A percentile compares a stretch with the other conserved stretches of the same genome.
Conservation (phyloP, 1,140 invertebrate genomes). For the Homarus americanus region DNA sequence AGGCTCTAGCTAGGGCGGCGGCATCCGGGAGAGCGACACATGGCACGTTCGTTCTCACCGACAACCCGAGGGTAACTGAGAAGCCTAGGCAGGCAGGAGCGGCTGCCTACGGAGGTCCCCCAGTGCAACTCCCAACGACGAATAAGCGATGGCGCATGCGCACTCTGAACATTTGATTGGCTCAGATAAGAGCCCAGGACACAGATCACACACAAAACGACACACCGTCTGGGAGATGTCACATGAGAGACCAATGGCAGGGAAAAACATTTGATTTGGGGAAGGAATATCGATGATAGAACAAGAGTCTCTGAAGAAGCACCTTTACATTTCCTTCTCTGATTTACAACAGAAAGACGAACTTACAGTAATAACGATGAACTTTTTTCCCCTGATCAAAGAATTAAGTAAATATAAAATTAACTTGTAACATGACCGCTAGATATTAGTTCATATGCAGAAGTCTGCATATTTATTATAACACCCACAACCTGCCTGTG, state of each 20-base stretch:
- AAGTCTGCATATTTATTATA: too few relatives aligned
- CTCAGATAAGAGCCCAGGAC: not conserved
- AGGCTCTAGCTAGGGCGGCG: not conserved
- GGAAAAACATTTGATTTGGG: not conserved
- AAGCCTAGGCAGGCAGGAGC: not conserved
- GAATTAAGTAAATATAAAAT: too few relatives aligned
- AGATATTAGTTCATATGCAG: too few relatives aligned
- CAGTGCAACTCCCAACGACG: not conserved
- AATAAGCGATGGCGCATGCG: not conserved
- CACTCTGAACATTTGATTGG: not conserved
- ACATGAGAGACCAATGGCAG: not conserved
- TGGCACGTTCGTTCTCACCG: not conserved
- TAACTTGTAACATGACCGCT: too few relatives aligned
- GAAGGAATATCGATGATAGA: not conserved
- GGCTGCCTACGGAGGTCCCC: too few relatives aligned
- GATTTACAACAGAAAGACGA: too few relatives aligned
- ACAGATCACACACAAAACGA: constrained; percentile 12
- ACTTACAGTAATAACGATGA: too few relatives aligned
- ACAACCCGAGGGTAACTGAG: constrained; percentile 14
- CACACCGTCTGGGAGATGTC: constrained; percentile 8
- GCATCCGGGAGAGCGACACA: not conserved
- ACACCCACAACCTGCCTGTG: too few relatives aligned
- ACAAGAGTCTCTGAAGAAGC: too few relatives aligned
- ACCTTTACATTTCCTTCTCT: too few relatives aligned
- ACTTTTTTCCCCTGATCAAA: too few relatives aligned